Conservation (phyloP, 1,140 invertebrate species). For the Latrodectus geometricus region DNA sequence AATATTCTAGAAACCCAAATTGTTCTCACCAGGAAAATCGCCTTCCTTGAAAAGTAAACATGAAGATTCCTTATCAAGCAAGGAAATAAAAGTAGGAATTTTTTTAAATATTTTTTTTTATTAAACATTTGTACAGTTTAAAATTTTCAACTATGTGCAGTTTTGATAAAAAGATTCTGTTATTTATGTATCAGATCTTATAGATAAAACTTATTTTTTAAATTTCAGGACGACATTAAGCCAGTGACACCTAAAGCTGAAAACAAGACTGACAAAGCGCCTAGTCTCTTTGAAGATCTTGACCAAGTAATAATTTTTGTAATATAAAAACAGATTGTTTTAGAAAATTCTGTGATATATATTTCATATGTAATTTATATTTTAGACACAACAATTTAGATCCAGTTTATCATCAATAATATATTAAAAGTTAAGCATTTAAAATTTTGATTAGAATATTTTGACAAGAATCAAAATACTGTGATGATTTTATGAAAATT, state of each 20-base stretch:
- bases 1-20: constrained; percentile 11
- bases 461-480: no score
- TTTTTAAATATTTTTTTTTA: neutral
- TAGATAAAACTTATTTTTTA: neutral
- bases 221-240: neutral
- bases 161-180: neutral
- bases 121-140: neutral
- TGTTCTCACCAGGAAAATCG: constrained; percentile 39
- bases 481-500: no score
- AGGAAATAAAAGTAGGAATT: neutral
- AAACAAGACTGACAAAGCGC: neutral
- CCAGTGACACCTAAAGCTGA: neutral
- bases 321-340: no score
- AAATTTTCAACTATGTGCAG: neutral
- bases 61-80: neutral
- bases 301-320: neutral
- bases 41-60: constrained; percentile 26
- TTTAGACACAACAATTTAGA: no score
- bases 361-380: no score
- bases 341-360: no score
- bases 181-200: neutral
- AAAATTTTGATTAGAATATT: no score
- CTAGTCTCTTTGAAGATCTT: constrained; percentile 16
- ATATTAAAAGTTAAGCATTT: no score
- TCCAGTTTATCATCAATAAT: no score